Percentiles rank a stretch among this genome's conserved stretches.
Conservation (phyloP, 2,888 invertebrate species). For the Troides helena region DNA sequence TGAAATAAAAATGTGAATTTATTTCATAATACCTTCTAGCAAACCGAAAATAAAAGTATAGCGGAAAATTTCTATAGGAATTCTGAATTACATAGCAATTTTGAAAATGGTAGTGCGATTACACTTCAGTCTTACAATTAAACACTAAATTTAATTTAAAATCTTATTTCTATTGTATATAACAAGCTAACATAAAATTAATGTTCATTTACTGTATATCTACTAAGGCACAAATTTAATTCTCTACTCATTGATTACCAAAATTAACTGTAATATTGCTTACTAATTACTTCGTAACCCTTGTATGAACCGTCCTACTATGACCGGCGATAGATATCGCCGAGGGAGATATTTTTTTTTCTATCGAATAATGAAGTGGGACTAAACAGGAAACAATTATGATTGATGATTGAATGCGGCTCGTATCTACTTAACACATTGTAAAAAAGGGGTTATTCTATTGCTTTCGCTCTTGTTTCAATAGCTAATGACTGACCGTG, state of each 20-base stretch:
- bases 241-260: neutral
- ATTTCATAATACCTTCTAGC: neutral
- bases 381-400: conserved; percentile 64
- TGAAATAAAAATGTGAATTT: neutral
- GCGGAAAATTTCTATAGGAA: too few species aligned
- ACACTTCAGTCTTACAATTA: too few species aligned
- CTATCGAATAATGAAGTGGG: conserved; percentile 36
- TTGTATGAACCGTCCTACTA: neutral
- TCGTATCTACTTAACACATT: conserved; percentile 77
- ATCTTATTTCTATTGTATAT: too few species aligned
- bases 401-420: conserved; percentile 77
- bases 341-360: conserved; percentile 14
- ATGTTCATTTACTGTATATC: too few species aligned
- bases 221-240: neutral
- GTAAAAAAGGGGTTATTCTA: conserved; percentile 75
- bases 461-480: conserved; percentile 66
- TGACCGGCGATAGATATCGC: neutral
- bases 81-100: too few species aligned
- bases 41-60: too few species aligned
- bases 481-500: conserved; percentile 72
- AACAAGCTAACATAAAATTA: too few species aligned
- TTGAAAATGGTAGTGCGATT: too few species aligned
- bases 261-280: neutral
- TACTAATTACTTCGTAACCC: neutral
- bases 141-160: too few species aligned